These are phyloP conservation scores for Diadophis punctatus DNA, from an alignment of 2,113 vertebrate genomes.

Conservation along the genomic window DNA sequence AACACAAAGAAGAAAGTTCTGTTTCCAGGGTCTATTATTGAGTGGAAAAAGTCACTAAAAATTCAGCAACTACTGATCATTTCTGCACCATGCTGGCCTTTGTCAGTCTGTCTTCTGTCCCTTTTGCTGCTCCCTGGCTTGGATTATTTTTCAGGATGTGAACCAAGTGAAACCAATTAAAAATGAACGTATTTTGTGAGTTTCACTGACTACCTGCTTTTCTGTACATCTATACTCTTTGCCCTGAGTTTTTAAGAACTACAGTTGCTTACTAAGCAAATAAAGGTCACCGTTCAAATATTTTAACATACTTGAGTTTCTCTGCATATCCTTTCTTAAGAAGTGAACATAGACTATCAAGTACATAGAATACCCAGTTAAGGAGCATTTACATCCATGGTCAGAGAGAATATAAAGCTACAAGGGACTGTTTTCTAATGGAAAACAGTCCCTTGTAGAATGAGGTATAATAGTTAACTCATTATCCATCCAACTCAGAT, in stretches of 20 bases:
- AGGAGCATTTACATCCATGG: not conserved
- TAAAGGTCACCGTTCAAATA: not conserved
- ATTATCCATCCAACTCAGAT: not conserved
- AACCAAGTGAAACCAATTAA: constrained; percentile 18
- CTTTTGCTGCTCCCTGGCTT: not conserved
- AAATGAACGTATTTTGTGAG: not conserved
- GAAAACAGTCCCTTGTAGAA: not conserved
- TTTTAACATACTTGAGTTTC: not conserved
- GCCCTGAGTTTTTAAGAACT: constrained; percentile 20
- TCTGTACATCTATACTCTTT: not conserved
- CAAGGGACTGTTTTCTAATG: not conserved
- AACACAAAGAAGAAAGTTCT: not conserved
- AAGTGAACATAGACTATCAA: not conserved
- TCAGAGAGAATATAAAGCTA: not conserved
- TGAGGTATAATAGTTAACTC: not conserved
- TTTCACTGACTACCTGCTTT: not conserved
- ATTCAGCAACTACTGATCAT: constrained; percentile 17
- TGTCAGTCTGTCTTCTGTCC: constrained; percentile 21
- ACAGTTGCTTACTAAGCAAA: not conserved
- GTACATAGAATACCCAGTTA: not conserved
- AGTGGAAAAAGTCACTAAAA: constrained; percentile 13
- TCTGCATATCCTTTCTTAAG: not conserved
- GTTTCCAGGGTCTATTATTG: not conserved
- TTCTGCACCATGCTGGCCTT: not conserved
- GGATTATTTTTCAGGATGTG: not conserved